Conservation (phyloP, 2,113 vertebrate species). For the Hyla sarda region DNA sequence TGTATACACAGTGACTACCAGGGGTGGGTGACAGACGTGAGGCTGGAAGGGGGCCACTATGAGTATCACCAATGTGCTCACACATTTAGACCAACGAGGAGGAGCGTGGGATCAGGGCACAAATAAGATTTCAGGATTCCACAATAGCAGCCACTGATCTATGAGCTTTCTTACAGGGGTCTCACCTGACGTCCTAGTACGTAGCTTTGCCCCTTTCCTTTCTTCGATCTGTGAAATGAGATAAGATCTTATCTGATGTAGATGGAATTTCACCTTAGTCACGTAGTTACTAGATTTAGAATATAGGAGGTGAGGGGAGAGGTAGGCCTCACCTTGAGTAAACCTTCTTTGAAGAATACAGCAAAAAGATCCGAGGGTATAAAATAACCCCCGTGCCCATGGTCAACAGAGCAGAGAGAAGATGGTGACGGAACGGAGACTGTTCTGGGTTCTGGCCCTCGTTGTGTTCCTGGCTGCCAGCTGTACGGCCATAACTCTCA, state of each 20-base stretch:
- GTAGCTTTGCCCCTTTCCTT: not conserved
- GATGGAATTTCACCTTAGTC: slow-evolving; percentile 5
- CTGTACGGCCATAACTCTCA: not conserved
- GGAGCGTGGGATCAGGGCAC: too few species aligned
- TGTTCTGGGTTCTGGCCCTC: not conserved
- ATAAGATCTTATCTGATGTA: not conserved
- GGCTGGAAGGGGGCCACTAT: too few species aligned
- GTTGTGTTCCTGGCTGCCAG: not conserved
- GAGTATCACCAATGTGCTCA: too few species aligned
- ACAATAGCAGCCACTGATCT: too few species aligned
- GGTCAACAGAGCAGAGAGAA: not conserved
- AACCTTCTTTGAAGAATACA: slow-evolving; percentile 5
- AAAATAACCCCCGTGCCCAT: not conserved
- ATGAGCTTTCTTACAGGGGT: too few species aligned
- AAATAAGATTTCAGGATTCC: too few species aligned
- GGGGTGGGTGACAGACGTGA: too few species aligned
- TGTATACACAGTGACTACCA: too few species aligned
- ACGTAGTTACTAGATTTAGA: slow-evolving; percentile 8
- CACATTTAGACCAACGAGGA: too few species aligned
- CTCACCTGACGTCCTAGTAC: too few species aligned
- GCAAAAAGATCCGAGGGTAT: slow-evolving; percentile 13
- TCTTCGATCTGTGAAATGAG: not conserved
- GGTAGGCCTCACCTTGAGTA: slow-evolving; percentile 25
- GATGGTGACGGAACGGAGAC: not conserved
- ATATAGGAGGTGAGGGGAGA: not conserved